A percentile compares a stretch with the other conserved stretches of the same genome.
Evolutionary conservation across 2,113 vertebrate species (phyloP).

Genomic region (Girardinichthys multiradiatus): DNA sequence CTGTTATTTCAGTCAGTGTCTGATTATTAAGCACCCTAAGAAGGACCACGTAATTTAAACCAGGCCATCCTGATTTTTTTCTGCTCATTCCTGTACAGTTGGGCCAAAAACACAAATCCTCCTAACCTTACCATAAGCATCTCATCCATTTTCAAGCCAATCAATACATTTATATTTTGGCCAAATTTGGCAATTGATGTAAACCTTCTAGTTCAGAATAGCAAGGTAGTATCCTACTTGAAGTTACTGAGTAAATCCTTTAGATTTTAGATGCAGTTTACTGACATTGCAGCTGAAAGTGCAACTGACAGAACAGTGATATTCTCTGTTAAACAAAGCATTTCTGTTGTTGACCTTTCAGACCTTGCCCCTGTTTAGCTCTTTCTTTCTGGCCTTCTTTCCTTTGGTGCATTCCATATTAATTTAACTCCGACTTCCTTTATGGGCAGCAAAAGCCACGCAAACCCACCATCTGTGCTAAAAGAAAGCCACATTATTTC

Average conservation of each 20-base stretch:
- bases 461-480: conserved; percentile 27
- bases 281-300: conserved; percentile 1
- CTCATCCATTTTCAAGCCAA: background rate
- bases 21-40: conserved; percentile 21
- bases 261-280: background rate
- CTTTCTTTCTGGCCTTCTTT: conserved; percentile 1
- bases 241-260: background rate
- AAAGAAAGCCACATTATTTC: conserved; percentile 45
- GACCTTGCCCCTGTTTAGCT: conserved; percentile 3
- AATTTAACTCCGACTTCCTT: conserved; percentile 46
- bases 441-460: conserved; percentile 50
- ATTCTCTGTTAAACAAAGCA: background rate
- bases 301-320: background rate
- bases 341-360: conserved; percentile 12
- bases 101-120: conserved; percentile 13
- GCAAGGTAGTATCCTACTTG: background rate
- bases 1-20: conserved; percentile 2
- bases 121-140: background rate
- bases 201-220: accelerated
- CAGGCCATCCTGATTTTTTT: background rate
- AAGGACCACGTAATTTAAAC: background rate
- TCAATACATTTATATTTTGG: background rate
- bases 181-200: background rate
- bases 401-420: conserved; percentile 35
- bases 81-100: background rate